Evolutionary conservation across 2,797 vertebrate genomes (phyloP).

Genomic region (Propithecus perrieri): DNA sequence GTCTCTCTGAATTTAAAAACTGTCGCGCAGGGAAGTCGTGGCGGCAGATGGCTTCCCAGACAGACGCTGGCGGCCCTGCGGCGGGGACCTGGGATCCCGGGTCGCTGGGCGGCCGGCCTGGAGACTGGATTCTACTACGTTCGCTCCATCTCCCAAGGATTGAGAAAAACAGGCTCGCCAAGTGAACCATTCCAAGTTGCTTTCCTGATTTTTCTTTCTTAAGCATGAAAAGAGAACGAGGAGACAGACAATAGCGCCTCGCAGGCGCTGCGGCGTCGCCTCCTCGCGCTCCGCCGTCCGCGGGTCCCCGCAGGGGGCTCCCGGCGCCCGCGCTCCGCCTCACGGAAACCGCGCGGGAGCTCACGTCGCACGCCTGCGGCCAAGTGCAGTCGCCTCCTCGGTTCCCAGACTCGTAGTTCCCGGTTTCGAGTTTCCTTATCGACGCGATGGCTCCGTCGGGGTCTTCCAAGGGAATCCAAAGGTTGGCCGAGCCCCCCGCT

Average conservation of each 20-base stretch:
- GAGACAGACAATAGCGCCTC: fast-evolving
- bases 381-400: fast-evolving
- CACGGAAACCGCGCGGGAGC: background rate
- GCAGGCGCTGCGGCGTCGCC: fast-evolving
- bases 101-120: background rate
- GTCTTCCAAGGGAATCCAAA: conserved; percentile 21
- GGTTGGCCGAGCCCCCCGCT: background rate
- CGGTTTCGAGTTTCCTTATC: conserved; percentile 33
- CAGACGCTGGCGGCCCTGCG: fast-evolving
- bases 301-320: fast-evolving
- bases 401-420: background rate
- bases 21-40: background rate
- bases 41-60: background rate
- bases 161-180: background rate
- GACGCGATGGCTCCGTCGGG: background rate
- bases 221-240: background rate
- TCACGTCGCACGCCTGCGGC: background rate
- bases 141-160: background rate
- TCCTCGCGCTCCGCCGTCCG: fast-evolving
- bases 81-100: background rate
- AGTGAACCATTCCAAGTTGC: background rate
- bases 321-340: background rate
- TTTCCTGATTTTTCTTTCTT: background rate
- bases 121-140: background rate
- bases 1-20: background rate